Percentiles rank a stretch among this genome's conserved stretches.
Conservation (phyloP, 2,888 invertebrate genomes). For the Phanerotoma sp. region DNA sequence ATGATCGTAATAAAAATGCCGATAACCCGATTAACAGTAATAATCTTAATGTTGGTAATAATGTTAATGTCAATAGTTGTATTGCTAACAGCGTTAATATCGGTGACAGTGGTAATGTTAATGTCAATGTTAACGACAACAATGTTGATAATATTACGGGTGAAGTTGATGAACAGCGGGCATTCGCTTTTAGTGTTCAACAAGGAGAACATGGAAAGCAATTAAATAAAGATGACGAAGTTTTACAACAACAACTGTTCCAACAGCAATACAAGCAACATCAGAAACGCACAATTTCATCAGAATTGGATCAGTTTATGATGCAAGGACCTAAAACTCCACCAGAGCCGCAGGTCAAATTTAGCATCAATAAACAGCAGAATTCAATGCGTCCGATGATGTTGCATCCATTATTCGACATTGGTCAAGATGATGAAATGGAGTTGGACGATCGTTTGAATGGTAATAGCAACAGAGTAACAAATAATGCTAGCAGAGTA, state of each 20-base stretch:
- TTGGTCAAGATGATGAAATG: conserved; percentile 59
- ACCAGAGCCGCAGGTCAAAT: conserved; percentile 69
- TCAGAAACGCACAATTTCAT: conserved; percentile 37
- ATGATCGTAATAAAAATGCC: conserved; percentile 2
- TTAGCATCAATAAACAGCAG: conserved; percentile 59
- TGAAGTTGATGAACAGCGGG: background rate
- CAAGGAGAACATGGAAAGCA: background rate
- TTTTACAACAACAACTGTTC: background rate
- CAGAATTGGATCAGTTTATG: conserved; percentile 48
- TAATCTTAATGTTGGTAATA: background rate
- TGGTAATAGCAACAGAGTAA: conserved; percentile 58
- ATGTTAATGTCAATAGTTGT: background rate
- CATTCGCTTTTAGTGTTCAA: background rate
- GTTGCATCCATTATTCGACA: conserved; percentile 66
- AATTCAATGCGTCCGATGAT: conserved; percentile 49
- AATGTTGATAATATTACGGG: background rate
- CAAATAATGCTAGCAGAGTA: conserved; percentile 29
- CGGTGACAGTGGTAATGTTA: background rate
- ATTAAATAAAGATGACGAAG: background rate
- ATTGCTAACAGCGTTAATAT: background rate
- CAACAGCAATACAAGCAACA: conserved; percentile 6
- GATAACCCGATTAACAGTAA: conserved; percentile 7
- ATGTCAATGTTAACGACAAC: conserved; percentile 5
- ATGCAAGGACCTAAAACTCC: conserved; percentile 71
- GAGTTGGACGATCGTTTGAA: conserved; percentile 35